Evolutionary conservation across 2,888 invertebrate genomes (phyloP).

Genomic region (Oscheius onirici): DNA sequence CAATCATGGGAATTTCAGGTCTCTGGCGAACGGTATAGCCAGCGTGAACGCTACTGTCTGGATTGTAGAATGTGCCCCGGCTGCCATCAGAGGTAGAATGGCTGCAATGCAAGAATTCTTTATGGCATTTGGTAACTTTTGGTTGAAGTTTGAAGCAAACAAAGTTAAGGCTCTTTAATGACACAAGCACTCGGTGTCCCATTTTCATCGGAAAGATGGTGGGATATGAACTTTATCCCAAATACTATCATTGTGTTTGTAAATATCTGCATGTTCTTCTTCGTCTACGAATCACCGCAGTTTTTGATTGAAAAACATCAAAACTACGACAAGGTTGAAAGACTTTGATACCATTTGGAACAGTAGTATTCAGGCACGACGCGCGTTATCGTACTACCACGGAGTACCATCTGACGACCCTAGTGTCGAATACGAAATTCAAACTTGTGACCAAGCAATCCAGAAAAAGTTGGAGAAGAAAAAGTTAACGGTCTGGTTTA

Average conservation of each 20-base stretch:
- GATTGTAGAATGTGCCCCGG: conserved; percentile 60
- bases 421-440: conserved; percentile 36
- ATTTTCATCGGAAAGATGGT: conserved; percentile 38
- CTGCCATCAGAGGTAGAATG: conserved; percentile 54
- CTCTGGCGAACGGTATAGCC: conserved; percentile 55
- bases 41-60: conserved; percentile 60
- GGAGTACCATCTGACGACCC: conserved; percentile 36
- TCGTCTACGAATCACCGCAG: conserved; percentile 45
- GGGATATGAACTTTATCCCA: conserved; percentile 45
- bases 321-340: conserved; percentile 29
- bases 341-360: not conserved
- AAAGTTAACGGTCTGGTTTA: conserved; percentile 18
- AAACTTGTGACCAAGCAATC: conserved; percentile 31
- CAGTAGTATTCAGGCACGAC: conserved; percentile 33
- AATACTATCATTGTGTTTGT: conserved; percentile 34
- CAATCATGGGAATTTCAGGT: conserved; percentile 6
- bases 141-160: not conserved
- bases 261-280: conserved; percentile 37
- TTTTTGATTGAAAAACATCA: conserved; percentile 38
- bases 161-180: conserved; percentile 38
- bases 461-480: conserved; percentile 33
- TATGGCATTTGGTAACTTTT: conserved; percentile 48
- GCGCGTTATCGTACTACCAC: conserved; percentile 40
- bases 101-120: conserved; percentile 62
- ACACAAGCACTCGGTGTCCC: conserved; percentile 48